Evolutionary conservation across 2,888 invertebrate species (phyloP).

Genomic region (Pyrrhosoma nymphula): DNA sequence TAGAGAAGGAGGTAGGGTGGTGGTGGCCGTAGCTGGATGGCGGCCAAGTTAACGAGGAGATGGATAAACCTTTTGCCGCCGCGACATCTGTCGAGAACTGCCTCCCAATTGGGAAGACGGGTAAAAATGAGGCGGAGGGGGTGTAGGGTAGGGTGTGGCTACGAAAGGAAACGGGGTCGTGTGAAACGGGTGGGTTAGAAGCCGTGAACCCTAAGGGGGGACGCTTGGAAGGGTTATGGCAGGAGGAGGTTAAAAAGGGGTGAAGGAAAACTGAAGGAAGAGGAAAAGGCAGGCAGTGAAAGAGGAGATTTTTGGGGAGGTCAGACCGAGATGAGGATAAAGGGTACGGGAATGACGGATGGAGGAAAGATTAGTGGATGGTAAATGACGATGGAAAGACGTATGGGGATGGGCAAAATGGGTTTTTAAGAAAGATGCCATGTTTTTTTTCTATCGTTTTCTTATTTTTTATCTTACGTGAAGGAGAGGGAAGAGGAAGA

Average conservation of each 20-base stretch:
- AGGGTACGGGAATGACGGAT: neutral
- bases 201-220: neutral
- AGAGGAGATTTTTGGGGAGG: neutral
- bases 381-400: neutral
- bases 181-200: neutral
- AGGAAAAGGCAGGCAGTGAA: neutral
- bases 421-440: neutral
- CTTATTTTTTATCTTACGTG: neutral
- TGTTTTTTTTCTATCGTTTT: neutral
- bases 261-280: neutral
- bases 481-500: neutral
- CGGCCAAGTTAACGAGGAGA: constrained; percentile 49
- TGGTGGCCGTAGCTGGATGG: constrained; percentile 24
- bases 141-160: neutral
- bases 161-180: neutral
- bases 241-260: constrained; percentile 1
- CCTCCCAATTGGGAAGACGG: constrained; percentile 43
- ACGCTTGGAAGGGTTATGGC: neutral
- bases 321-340: neutral
- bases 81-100: constrained; percentile 23
- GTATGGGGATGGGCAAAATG: neutral
- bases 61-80: neutral
- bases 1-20: too few relatives aligned
- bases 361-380: neutral
- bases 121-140: neutral